Evolutionary conservation across 2,797 vertebrate genomes (phyloP).

Genomic region (Myotis findleyi): DNA sequence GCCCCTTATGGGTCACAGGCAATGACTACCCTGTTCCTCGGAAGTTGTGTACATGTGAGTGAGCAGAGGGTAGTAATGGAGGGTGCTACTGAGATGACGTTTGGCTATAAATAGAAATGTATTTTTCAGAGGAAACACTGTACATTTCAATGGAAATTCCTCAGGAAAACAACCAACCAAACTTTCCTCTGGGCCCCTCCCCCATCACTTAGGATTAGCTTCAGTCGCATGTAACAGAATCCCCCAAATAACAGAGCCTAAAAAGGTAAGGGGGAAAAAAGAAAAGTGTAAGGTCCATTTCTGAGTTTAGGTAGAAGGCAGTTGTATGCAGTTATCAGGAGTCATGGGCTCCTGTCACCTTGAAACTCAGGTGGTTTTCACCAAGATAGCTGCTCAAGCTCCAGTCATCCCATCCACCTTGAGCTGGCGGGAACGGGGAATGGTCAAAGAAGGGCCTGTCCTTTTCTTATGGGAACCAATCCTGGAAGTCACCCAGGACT

Average conservation of each 20-base stretch:
- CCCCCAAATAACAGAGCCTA: neutral
- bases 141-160: slow-evolving; percentile 47
- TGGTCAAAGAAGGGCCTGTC: neutral
- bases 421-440: neutral
- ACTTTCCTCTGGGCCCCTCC: neutral
- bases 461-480: neutral
- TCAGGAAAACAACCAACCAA: slow-evolving; percentile 6
- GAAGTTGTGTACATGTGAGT: neutral
- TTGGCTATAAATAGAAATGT: slow-evolving; percentile 43
- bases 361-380: slow-evolving; percentile 18
- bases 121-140: slow-evolving; percentile 12
- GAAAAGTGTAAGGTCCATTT: neutral
- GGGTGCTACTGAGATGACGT: neutral
- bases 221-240: neutral
- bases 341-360: neutral
- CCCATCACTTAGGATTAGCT: neutral
- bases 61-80: neutral
- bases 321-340: neutral
- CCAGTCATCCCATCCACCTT: neutral
- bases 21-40: slow-evolving; percentile 19
- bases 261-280: neutral
- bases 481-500: slow-evolving; percentile 31
- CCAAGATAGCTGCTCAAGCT: slow-evolving; percentile 24
- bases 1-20: neutral
- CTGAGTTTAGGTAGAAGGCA: neutral